Evolutionary conservation across 2,888 invertebrate genomes (phyloP).

Genomic region (Plebejus anna): DNA sequence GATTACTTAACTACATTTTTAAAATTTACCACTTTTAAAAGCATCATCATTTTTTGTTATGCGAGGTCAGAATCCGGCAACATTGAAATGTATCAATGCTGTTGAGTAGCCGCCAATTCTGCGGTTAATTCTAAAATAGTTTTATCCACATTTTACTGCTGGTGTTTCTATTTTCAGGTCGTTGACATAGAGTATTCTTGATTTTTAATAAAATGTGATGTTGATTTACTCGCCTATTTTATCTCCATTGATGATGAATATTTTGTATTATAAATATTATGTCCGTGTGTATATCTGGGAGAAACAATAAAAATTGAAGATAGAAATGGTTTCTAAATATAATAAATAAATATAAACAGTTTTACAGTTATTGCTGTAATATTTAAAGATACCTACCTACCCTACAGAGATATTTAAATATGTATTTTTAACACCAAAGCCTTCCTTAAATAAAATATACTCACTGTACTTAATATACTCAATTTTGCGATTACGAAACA

Average conservation of each 20-base stretch:
- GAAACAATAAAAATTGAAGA: neutral
- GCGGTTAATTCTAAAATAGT: neutral
- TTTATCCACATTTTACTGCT: conserved; percentile 5
- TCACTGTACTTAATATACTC: too few species aligned
- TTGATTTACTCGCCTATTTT: neutral
- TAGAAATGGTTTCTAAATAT: too few species aligned
- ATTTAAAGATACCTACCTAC: too few species aligned
- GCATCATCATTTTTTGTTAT: neutral
- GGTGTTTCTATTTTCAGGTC: conserved; percentile 3
- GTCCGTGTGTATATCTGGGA: neutral
- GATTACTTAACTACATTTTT: too few species aligned
- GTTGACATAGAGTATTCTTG: neutral
- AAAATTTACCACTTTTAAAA: neutral
- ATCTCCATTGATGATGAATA: neutral
- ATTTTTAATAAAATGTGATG: neutral
- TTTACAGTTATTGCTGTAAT: too few species aligned
- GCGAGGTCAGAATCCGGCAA: neutral
- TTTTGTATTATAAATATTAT: neutral
- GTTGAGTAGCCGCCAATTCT: conserved; percentile 2
- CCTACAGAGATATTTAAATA: too few species aligned
- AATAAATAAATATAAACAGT: too few species aligned
- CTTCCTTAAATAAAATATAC: too few species aligned
- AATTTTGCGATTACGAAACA: neutral
- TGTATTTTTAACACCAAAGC: too few species aligned
- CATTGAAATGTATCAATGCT: neutral